These are phyloP conservation scores for Myotis planiceps DNA, from an alignment of 2,797 vertebrate species.

Conservation along the genomic window DNA sequence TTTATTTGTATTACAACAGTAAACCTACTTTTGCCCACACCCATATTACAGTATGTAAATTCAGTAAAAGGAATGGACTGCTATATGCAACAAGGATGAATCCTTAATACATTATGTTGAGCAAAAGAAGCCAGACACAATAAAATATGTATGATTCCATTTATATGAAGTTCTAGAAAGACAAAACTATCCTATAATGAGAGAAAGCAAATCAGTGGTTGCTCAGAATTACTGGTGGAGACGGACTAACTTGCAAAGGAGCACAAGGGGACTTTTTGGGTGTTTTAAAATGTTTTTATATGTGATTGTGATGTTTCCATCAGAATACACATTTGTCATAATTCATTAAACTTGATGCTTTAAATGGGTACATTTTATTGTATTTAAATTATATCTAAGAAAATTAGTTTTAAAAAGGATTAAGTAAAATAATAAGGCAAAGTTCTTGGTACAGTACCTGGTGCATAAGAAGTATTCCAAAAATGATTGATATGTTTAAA, in stretches of 20 bases:
- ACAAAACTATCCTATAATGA: neutral
- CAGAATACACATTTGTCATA: neutral
- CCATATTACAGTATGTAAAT: neutral
- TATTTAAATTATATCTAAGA: slow-evolving; percentile 21
- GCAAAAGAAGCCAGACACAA: neutral
- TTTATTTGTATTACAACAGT: neutral
- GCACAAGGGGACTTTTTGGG: neutral
- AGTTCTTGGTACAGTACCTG: neutral
- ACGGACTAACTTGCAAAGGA: neutral
- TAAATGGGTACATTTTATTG: neutral
- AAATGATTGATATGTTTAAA: slow-evolving; percentile 24
- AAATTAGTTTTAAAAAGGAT: neutral
- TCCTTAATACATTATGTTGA: neutral
- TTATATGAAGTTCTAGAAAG: slow-evolving; percentile 37
- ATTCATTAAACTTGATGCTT: neutral
- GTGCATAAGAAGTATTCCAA: neutral
- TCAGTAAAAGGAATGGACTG: slow-evolving; percentile 5
- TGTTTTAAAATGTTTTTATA: neutral
- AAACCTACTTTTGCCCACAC: neutral
- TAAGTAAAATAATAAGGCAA: neutral
- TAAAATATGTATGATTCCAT: neutral
- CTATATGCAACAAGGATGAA: neutral
- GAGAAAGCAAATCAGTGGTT: neutral
- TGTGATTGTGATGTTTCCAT: neutral
- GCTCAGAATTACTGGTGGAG: neutral